Base-by-base conservation (phyloP, 2,797 vertebrate genomes). In the Vireo griseus region DNA sequence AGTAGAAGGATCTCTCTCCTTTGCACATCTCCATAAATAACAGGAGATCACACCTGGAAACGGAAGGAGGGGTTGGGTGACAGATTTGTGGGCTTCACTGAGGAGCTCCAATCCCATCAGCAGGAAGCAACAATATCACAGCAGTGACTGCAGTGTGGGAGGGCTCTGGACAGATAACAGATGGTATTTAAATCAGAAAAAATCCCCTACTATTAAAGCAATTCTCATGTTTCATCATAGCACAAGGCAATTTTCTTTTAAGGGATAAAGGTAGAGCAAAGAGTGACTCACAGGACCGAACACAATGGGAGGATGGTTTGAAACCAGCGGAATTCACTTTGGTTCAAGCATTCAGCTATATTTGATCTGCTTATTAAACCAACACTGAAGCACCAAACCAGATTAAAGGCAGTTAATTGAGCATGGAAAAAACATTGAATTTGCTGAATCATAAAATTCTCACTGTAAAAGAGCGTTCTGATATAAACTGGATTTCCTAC, bases 401-500 rank as follows among this genome's bases (percentile, higher is more conserved):
- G 91, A 96, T 91, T 94, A 96, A 94, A 95, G 54, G 82, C 85
- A 81, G 65, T 69, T 95, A 96, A 96, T 21, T 72, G 91, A 90
- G 88, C 90, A 75, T 35, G 54, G 73, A 67, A 69, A 65, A 74
- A 71, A 6, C 17, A 86, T 0, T 47, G 80, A 75, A 86, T 90
- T 81, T 86, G 82, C 90, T 75, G 82, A 95, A 92, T 95, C 87
- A 92, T 42, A 92, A 75, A 88, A 81, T 73, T 84, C 73, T 86
- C 37, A 58, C 90, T 90, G 88, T 62, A 78, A 88, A 93, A 90
- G 65, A 88, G 17, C 47, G 45, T 77, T 92, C 86, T 51, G 82
- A 88, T 65, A 59, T 11, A 86, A 75, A 75, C 85, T 81, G 86
- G 66, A 84, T 95, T 95, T 86, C 76, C 79, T 75, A n/a, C 28